Evolutionary conservation across 2,797 vertebrate genomes (phyloP).

Genomic region (Gorsachius magnificus): DNA sequence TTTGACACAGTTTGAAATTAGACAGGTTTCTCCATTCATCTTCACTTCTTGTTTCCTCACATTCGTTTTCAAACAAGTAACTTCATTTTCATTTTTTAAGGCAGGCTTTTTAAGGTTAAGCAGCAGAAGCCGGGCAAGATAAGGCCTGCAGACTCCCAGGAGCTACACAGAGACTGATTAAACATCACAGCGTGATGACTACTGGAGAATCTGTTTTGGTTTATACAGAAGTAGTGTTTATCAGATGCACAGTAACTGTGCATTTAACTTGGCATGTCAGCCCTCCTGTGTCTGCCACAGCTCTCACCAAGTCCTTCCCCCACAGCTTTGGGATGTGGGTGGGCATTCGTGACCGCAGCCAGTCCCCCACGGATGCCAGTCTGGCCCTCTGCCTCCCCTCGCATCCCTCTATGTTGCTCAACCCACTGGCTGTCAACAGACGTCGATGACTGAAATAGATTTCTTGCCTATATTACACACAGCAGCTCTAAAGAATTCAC

Average conservation of each 20-base stretch:
- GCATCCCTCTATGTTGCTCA: background rate
- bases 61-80: background rate
- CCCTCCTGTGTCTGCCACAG: background rate
- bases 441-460: background rate
- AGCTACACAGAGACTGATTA: background rate
- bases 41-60: background rate
- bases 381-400: background rate
- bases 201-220: background rate
- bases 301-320: background rate
- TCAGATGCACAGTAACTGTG: background rate
- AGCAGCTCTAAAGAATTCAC: background rate
- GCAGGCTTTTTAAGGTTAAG: background rate
- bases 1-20: background rate
- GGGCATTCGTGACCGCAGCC: fast-evolving
- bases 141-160: background rate
- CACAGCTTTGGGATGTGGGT: background rate
- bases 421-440: background rate
- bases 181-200: background rate
- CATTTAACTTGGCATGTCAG: background rate
- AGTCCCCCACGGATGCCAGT: fast-evolving
- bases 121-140: background rate
- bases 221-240: background rate
- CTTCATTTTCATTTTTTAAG: background rate
- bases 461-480: background rate
- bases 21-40: background rate